phyloP scores from a whole-genome alignment of 1,140 invertebrate genomes.

The Tetragonula clypearis region DNA sequence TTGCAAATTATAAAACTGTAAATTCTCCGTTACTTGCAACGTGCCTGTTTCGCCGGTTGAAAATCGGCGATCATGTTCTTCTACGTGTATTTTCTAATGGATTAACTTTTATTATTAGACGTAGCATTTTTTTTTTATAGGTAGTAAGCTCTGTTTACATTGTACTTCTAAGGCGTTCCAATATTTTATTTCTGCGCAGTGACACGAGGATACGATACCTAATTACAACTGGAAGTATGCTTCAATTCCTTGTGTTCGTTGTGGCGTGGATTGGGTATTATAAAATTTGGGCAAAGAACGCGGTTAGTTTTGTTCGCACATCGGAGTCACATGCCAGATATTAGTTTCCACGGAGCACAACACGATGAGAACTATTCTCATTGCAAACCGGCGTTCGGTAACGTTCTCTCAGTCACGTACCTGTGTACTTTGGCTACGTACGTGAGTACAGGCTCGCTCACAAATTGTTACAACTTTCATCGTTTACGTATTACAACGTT shows the following conservation, averaged over 20 bases:
- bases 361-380: not conserved
- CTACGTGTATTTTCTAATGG: no score
- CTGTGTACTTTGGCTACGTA: slow-evolving; percentile 10
- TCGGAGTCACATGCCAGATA: slow-evolving; percentile 18
- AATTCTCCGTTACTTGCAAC: no score
- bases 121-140: no score
- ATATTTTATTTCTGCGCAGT: no score
- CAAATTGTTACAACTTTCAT: slow-evolving; percentile 8
- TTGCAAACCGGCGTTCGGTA: not conserved
- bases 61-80: no score
- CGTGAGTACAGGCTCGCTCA: slow-evolving; percentile 5
- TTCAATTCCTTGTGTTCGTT: no score
- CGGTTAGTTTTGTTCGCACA: not conserved
- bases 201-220: no score
- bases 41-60: no score
- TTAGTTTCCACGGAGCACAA: slow-evolving; percentile 10
- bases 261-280: not conserved
- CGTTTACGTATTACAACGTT: not conserved
- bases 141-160: no score
- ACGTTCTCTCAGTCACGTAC: slow-evolving; percentile 9
- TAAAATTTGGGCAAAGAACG: slow-evolving; percentile 16
- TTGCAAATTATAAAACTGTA: not conserved
- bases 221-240: no score
- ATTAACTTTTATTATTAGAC: no score
- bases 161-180: no score